Percentiles rank a stretch among this genome's conserved stretches.
phyloP scores from a whole-genome alignment of 2,113 vertebrate genomes.

The Urocynchramus pylzowi region DNA sequence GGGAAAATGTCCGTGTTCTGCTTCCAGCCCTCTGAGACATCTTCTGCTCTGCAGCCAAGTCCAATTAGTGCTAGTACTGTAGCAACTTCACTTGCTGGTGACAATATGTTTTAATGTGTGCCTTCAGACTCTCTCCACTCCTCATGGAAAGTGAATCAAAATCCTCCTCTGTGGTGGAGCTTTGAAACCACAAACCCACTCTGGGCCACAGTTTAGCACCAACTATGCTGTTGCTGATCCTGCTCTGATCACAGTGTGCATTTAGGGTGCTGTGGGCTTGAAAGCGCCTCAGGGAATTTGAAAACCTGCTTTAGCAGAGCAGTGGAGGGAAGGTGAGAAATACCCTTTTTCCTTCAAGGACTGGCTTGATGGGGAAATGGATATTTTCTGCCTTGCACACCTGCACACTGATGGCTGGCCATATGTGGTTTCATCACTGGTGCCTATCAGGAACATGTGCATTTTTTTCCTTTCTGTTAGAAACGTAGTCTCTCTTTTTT shows the following conservation, averaged over 20 bases:
- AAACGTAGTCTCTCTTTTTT: neutral
- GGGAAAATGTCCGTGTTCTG: slow-evolving; percentile 44
- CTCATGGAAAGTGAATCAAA: neutral
- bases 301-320: neutral
- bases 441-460: neutral
- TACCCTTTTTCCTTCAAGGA: neutral
- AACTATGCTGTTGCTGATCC: neutral
- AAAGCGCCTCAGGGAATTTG: neutral
- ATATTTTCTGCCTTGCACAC: slow-evolving; percentile 6
- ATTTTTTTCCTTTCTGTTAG: neutral
- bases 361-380: neutral
- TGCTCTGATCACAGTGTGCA: neutral
- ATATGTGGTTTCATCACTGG: neutral
- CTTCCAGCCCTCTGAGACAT: slow-evolving; percentile 49
- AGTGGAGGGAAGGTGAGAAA: neutral
- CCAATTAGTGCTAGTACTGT: slow-evolving; percentile 34
- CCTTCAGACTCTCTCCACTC: neutral
- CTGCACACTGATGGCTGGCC: neutral
- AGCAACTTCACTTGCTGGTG: slow-evolving; percentile 35
- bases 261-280: neutral
- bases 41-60: slow-evolving; percentile 29
- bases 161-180: neutral
- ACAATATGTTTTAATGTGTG: slow-evolving; percentile 36
- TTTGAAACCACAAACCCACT: neutral
- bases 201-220: neutral